Evolutionary conservation across 2,113 vertebrate genomes (phyloP).

Genomic region (Meriones unguiculatus): DNA sequence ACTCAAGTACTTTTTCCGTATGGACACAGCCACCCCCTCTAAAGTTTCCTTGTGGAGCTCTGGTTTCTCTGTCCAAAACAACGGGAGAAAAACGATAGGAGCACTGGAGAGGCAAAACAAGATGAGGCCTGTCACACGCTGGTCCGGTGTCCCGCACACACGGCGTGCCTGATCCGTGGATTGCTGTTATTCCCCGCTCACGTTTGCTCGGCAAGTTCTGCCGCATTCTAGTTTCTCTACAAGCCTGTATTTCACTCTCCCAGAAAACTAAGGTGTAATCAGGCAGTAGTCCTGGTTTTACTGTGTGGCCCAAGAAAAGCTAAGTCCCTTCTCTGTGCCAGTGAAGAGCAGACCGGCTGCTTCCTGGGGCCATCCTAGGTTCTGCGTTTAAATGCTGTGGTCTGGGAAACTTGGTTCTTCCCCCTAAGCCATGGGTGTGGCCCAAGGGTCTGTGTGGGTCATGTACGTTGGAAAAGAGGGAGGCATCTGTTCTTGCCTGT

Average conservation of each 20-base stretch:
- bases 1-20: background rate
- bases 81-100: background rate
- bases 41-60: background rate
- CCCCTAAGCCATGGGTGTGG: background rate
- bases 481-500: background rate
- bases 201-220: background rate
- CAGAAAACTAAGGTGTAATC: background rate
- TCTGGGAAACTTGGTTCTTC: background rate
- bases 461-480: too few relatives aligned
- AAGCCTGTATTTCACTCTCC: background rate
- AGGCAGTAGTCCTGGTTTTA: background rate
- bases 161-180: rapidly evolving
- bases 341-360: background rate
- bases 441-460: background rate
- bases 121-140: background rate
- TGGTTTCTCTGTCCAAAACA: background rate
- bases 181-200: background rate
- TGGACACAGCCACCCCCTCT: background rate
- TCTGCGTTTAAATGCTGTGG: background rate
- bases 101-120: background rate
- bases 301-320: constrained; percentile 2
- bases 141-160: background rate
- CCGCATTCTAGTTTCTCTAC: background rate
- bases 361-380: background rate
- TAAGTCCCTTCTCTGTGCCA: constrained; percentile 28